Percentiles rank a stretch among this genome's conserved stretches.
Evolutionary conservation across 2,888 invertebrate species (phyloP).

Genomic region (Lumbricus terrestris): DNA sequence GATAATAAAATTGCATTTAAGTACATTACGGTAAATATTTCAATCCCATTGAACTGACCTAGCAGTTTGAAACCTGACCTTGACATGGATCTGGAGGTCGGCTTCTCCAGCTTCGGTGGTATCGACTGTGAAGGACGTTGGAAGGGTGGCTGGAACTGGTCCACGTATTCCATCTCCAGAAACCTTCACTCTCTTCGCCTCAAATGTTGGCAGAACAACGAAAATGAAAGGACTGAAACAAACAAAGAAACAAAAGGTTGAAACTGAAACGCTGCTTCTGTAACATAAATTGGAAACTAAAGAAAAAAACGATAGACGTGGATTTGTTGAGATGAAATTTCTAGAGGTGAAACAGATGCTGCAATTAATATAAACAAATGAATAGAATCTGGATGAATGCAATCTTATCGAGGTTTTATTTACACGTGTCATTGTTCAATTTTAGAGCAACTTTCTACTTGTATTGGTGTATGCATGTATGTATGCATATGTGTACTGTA

Average conservation of each 20-base stretch:
- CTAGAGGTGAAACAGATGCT: not conserved
- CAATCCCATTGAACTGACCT: not conserved
- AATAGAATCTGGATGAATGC: not conserved
- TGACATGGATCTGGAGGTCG: constrained; percentile 18
- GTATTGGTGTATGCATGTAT: too few species aligned
- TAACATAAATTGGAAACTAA: not conserved
- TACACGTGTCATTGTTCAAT: too few species aligned
- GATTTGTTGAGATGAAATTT: not conserved
- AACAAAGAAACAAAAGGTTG: too few species aligned
- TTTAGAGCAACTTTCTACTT: too few species aligned
- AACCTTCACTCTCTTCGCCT: constrained; percentile 19
- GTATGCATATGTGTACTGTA: too few species aligned
- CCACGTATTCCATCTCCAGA: constrained; percentile 14
- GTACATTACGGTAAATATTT: too few species aligned
- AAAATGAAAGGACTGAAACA: not conserved
- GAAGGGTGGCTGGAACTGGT: not conserved
- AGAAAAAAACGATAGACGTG: not conserved
- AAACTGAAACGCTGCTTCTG: too few species aligned
- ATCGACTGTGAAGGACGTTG: constrained; percentile 17
- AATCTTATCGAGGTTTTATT: too few species aligned
- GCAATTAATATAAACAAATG: not conserved
- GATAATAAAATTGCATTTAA: not conserved
- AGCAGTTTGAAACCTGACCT: not conserved
- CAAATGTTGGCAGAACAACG: constrained; percentile 12
- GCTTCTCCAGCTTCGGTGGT: constrained; percentile 25